Base-by-base conservation (phyloP, 2,113 vertebrate genomes). In the Argyrosomus japonicus region DNA sequence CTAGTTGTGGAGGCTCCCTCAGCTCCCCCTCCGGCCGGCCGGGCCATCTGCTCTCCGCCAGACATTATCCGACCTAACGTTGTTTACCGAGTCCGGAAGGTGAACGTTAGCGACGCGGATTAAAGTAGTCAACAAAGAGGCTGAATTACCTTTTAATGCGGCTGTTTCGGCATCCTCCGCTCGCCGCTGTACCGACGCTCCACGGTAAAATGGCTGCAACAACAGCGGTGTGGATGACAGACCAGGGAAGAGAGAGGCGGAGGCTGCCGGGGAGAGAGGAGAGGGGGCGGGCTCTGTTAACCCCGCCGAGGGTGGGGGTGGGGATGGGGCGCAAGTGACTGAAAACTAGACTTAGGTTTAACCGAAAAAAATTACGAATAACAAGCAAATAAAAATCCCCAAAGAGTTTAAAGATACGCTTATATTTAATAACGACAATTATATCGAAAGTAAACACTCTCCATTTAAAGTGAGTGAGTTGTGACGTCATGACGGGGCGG, bases 121-220 rank as follows among this genome's bases (percentile, higher is more conserved):
- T 5, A 23, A 50, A 51, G 27, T 0, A 18, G 6, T 27, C 7
- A 17, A 27, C 1, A 25, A 70, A 12, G 14, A 68, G 3, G 56
- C 18, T 13, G 25, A 62, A 45, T 90, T 92, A 94, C 93, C 93
- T 91, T 88, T 87, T 7, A 90, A 29, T 75, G 68, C 72, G 3
- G 87, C 67, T 74, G 84, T 32, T 75, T 89, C 75, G 82, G 82
- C 93, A 90, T 92, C 88, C 85, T 88, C 86, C 76, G 40, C 57
- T 76, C 54, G 76, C 72, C 56, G 77, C 87, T 85, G 84, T n/a
- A 73, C 78, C 80, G 90, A 87, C 75, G 86, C 68, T 92, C 82
- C 88, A 80, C 89, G 62, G 87, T 90, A 94, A 94, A 94, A 94
- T 94, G 93, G 93, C 93, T 89, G 92, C 92, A 92, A 86, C 88